phyloP scores from a whole-genome alignment of 2,113 vertebrate genomes.

The Helogale parvula region DNA sequence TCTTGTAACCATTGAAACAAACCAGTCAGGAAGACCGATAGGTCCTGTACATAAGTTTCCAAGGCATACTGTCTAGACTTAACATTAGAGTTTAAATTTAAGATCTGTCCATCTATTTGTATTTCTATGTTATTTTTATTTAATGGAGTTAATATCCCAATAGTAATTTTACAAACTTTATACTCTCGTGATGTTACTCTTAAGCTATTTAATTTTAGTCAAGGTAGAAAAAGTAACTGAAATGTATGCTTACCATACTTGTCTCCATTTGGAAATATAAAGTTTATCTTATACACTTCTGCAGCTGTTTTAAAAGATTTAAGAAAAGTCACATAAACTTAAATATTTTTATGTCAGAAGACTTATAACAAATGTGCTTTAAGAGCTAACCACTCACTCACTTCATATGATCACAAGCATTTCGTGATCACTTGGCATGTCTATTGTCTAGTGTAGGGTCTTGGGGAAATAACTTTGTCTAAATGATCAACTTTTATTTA shows the following conservation, averaged over 20 bases:
- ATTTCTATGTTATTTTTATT: conserved; percentile 44
- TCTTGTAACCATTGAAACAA: background rate
- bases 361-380: background rate
- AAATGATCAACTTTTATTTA: conserved; percentile 36
- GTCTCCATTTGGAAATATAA: conserved; percentile 89
- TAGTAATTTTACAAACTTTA: conserved; percentile 20
- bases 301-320: conserved; percentile 80
- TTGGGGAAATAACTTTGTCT: conserved; percentile 24
- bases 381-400: background rate
- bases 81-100: conserved; percentile 36
- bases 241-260: conserved; percentile 86
- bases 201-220: conserved; percentile 50
- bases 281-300: conserved; percentile 78
- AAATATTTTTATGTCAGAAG: conserved; percentile 29
- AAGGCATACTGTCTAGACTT: background rate
- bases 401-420: background rate
- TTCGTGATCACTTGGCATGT: conserved; percentile 15
- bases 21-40: background rate
- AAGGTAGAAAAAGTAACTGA: conserved; percentile 55
- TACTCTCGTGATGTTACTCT: background rate
- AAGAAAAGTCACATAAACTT: conserved; percentile 47
- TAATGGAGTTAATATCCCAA: background rate
- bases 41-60: background rate
- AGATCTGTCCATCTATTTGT: conserved; percentile 34
- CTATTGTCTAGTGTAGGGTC: background rate